A percentile compares a stretch with the other conserved stretches of the same genome.
Conservation (phyloP, 1,140 invertebrate genomes). For the Maconellicoccus hirsutus region DNA sequence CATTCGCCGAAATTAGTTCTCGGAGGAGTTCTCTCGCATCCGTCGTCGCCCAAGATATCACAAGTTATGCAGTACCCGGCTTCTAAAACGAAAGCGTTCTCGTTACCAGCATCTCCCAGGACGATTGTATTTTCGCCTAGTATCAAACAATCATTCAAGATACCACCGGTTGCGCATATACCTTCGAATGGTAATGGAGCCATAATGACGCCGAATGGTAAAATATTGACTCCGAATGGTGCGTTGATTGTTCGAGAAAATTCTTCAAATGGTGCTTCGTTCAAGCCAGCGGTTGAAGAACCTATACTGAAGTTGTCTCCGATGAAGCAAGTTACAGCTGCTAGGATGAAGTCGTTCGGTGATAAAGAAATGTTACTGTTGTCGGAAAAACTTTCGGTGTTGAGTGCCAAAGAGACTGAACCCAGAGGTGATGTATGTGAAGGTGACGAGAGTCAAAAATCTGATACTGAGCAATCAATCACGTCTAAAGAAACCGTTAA, state of each 20-base stretch:
- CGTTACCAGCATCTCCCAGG: slow-evolving; percentile 46
- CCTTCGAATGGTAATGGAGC: background rate
- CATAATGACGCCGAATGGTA: background rate
- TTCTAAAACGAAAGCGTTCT: slow-evolving; percentile 28
- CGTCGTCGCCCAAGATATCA: slow-evolving; percentile 48
- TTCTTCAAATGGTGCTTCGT: background rate
- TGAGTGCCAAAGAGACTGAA: slow-evolving; percentile 22
- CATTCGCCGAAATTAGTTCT: slow-evolving; percentile 25
- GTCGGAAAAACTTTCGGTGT: background rate
- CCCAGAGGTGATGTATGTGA: slow-evolving; percentile 27
- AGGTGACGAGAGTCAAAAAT: slow-evolving; percentile 25
- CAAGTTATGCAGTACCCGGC: slow-evolving; percentile 32
- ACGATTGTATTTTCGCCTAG: slow-evolving; percentile 42
- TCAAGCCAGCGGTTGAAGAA: background rate
- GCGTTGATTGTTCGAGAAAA: background rate
- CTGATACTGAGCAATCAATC: background rate
- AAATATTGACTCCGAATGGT: background rate
- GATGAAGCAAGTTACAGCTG: background rate
- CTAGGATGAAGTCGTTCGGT: background rate
- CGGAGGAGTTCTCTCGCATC: slow-evolving; percentile 41
- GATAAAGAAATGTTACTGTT: background rate
- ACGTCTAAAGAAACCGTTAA: background rate
- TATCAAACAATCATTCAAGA: background rate
- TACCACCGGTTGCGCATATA: background rate
- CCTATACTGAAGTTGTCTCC: background rate